Percentiles rank a stretch among this genome's conserved stretches.
phyloP scores from a whole-genome alignment of 2,113 vertebrate species.

The Vireo altiloquus region DNA sequence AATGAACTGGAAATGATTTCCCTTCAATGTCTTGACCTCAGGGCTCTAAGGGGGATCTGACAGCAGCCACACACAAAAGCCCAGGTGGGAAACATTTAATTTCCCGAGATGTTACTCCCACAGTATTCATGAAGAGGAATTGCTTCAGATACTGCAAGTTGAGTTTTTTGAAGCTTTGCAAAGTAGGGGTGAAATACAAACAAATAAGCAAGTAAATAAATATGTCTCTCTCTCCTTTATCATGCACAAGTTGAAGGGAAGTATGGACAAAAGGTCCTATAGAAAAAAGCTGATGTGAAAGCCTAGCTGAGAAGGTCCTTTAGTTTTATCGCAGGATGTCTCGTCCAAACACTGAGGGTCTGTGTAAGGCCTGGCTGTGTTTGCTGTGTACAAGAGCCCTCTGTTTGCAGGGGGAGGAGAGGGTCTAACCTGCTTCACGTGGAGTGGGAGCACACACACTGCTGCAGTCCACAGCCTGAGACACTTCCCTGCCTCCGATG shows the following conservation, averaged over 20 bases:
- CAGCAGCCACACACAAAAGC: not conserved
- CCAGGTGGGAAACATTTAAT: not conserved
- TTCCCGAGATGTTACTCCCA: not conserved
- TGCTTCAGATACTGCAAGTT: not conserved
- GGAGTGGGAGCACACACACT: not conserved
- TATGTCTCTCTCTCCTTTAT: not conserved
- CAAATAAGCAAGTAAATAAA: not conserved
- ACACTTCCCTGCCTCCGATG: not conserved
- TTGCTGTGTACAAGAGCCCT: not conserved
- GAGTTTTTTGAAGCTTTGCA: not conserved
- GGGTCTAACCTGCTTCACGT: not conserved
- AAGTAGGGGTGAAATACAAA: not conserved
- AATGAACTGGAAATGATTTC: slow-evolving; percentile 3
- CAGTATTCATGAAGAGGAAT: not conserved
- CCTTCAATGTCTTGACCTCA: not conserved
- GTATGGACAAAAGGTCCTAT: not conserved
- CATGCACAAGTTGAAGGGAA: not conserved
- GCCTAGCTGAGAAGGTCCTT: not conserved
- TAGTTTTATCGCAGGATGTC: not conserved
- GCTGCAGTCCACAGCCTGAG: not conserved
- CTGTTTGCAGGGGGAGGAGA: not conserved
- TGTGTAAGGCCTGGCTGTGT: not conserved
- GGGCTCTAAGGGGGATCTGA: not conserved
- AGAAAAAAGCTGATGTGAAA: not conserved
- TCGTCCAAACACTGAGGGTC: not conserved